Evolutionary conservation across 2,797 vertebrate species (phyloP).

Genomic region (Leptoclinus maculatus): DNA sequence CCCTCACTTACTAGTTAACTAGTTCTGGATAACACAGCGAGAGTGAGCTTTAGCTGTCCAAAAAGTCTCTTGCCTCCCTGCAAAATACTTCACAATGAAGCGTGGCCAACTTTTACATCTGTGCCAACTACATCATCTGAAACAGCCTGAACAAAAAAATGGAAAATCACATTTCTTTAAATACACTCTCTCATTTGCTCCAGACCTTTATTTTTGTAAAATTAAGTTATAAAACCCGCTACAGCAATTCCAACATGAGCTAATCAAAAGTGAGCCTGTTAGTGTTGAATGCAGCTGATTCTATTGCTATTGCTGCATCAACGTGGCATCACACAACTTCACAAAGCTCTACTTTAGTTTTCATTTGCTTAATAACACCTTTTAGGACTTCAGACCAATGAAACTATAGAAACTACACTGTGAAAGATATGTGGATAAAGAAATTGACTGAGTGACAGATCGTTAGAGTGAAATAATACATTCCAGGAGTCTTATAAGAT

Average conservation of each 20-base stretch:
- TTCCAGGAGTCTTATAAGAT: neutral
- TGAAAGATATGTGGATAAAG: neutral
- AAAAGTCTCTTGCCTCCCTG: conserved; percentile 13
- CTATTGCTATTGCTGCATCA: neutral
- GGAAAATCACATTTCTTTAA: conserved; percentile 40
- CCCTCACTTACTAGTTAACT: conserved; percentile 19
- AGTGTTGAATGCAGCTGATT: neutral
- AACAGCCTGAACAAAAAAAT: conserved; percentile 32
- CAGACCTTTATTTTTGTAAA: conserved; percentile 28
- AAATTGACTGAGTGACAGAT: neutral
- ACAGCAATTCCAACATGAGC: conserved; percentile 7
- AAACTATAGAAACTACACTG: neutral
- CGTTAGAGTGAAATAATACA: neutral
- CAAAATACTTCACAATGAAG: conserved; percentile 43
- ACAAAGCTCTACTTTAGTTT: neutral
- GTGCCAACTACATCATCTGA: conserved; percentile 38
- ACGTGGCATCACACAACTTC: neutral
- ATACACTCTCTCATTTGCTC: conserved; percentile 49
- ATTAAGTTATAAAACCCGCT: conserved; percentile 34
- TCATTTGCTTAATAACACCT: neutral
- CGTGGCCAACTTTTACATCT: conserved; percentile 47
- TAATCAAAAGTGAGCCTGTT: conserved; percentile 14
- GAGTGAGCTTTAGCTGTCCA: conserved; percentile 6
- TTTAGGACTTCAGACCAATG: neutral
- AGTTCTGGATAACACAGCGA: neutral